Conservation (phyloP, 2,888 invertebrate genomes). For the Calephelis perditalis region DNA sequence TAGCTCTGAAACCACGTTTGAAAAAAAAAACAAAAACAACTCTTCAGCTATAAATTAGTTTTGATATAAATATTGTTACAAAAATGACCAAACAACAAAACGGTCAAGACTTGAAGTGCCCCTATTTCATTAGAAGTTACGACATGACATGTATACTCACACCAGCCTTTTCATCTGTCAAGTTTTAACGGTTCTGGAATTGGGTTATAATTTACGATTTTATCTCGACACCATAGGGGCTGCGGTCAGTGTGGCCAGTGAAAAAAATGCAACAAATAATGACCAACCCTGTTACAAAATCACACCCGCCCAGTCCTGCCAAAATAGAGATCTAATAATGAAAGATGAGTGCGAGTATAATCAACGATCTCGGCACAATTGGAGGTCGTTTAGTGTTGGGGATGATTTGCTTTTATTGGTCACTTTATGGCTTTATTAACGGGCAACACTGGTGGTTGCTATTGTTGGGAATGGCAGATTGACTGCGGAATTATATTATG, state of each 20-base stretch:
- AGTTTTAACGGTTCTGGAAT: slow-evolving; percentile 72
- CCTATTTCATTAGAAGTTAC: slow-evolving; percentile 66
- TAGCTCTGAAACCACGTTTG: too few relatives aligned
- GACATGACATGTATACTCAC: slow-evolving; percentile 61
- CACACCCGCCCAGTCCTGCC: slow-evolving; percentile 48
- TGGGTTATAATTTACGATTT: slow-evolving; percentile 78
- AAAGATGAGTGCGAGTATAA: slow-evolving; percentile 59
- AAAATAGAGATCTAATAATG: slow-evolving; percentile 51
- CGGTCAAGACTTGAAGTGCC: slow-evolving; percentile 40
- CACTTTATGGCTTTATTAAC: slow-evolving; percentile 52
- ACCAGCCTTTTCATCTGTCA: slow-evolving; percentile 75
- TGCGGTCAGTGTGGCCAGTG: slow-evolving; percentile 61
- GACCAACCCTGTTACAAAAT: slow-evolving; percentile 44
- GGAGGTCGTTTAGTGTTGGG: slow-evolving; percentile 38
- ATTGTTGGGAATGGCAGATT: background rate
- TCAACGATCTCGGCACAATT: slow-evolving; percentile 61
- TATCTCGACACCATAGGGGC: slow-evolving; percentile 74
- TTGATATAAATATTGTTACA: too few relatives aligned
- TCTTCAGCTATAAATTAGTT: too few relatives aligned
- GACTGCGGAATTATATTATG: background rate
- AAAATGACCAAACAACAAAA: background rate
- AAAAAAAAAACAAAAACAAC: too few relatives aligned
- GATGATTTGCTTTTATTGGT: slow-evolving; percentile 62
- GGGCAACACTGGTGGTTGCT: background rate
- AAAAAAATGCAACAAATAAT: slow-evolving; percentile 60